Base-by-base conservation (phyloP, 2,113 vertebrate genomes). In the Bettongia penicillata region DNA sequence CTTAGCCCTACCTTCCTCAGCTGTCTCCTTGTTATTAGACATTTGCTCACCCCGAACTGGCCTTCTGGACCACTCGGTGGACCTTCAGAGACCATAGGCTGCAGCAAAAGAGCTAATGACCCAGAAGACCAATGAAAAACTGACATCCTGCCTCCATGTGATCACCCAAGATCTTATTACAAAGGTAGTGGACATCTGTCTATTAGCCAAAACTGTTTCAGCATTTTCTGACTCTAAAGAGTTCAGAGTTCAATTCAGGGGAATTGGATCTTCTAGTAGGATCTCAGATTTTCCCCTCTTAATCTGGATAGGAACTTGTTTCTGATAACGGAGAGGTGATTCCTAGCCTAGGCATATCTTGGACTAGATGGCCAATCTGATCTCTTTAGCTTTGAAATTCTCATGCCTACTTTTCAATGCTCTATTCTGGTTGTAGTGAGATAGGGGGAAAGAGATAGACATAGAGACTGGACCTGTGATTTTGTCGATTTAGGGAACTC, bases 161-260 rank as follows among this genome's bases (percentile, higher is more conserved):
- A 91, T 89, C 61, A 89, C 94, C 95, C 94, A 95, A 94, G 94
- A 95, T 97, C 93, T 90, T 53, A 53, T 97, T 96, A 96, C 91
- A 91, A 43, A 25, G 47, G 93, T 94, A 91, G 90, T 53, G 93
- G 90, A 61, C 91, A 90, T 93, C 96, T 97, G 97, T 94, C 96
- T 92, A 57, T 55, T 97, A 95, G 96, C 95, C 97, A 97, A 96
- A 97, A 97, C 55, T 93, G 95, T 92, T 97, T 95, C 94, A 92
- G 96, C 96, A 96, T 84, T 93, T 96, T 96, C 92, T 95, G 97
- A 57, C 90, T 95, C 91, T 8, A 93, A n/a, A 77, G 96, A 94
- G 97, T 97, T 97, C 95, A 96, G 48, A 48, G 48, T 48, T 48
- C 48, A 48, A 94, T 50, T 0, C 96, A 25, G 94, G 93, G 96